Percentiles rank a stretch among this genome's conserved stretches.
phyloP scores from a whole-genome alignment of 1,140 invertebrate genomes.

The Lucilia sericata region DNA sequence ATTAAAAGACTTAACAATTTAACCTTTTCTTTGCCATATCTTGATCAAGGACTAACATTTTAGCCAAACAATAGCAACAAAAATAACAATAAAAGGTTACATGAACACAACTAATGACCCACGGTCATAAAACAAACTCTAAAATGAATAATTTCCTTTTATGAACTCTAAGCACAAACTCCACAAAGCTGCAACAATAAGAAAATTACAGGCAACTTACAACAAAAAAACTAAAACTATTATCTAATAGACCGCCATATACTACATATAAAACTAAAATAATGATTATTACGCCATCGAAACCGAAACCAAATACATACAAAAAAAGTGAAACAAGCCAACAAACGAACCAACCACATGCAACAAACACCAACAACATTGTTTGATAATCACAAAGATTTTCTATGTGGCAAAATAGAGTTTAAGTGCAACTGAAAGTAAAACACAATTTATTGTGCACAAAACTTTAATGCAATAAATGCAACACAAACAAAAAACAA shows the following conservation, averaged over 20 bases:
- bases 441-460: conserved; percentile 23
- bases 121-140: conserved; percentile 16
- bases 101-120: conserved; percentile 28
- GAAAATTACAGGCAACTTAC: not conserved
- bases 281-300: conserved; percentile 36
- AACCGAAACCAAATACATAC: not conserved
- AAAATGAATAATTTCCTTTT: conserved; percentile 32
- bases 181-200: not conserved
- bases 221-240: conserved; percentile 12
- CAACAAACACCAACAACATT: not conserved
- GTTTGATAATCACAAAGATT: conserved; percentile 3
- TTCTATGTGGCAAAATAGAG: conserved; percentile 39
- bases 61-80: not conserved
- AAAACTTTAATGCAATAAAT: conserved; percentile 9
- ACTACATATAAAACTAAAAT: conserved; percentile 15
- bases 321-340: not conserved
- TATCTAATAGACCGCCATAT: conserved; percentile 37
- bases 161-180: not conserved
- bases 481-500: not conserved
- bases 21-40: conserved; percentile 36
- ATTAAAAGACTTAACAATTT: not conserved
- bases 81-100: conserved; percentile 11
- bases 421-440: conserved; percentile 42
- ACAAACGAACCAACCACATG: not conserved
- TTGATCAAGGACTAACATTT: conserved; percentile 43